These are phyloP conservation scores for Cantharis flavilabris DNA, from an alignment of 2,888 invertebrate genomes.

Conservation along the genomic window DNA sequence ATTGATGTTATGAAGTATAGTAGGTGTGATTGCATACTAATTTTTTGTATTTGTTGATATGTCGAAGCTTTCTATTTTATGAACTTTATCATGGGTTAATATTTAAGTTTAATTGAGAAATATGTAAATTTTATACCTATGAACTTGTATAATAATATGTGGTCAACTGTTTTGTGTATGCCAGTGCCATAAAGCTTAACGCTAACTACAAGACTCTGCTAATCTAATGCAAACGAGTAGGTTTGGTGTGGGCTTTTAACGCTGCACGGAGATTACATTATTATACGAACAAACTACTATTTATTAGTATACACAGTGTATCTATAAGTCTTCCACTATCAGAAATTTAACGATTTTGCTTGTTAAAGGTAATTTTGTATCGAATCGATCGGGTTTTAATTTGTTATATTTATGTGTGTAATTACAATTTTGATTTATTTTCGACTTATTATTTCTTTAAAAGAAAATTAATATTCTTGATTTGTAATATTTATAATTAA, in stretches of 20 bases:
- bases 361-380: neutral
- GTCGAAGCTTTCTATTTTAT: neutral
- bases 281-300: constrained; percentile 27
- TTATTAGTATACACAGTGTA: constrained; percentile 11
- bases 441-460: neutral
- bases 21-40: neutral
- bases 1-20: neutral
- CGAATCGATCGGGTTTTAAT: neutral
- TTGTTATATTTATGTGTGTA: neutral
- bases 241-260: constrained; percentile 27
- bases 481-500: neutral
- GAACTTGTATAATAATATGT: neutral
- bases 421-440: neutral
- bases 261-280: constrained; percentile 28
- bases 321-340: neutral
- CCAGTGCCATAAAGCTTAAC: constrained; percentile 15
- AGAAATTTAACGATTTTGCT: neutral
- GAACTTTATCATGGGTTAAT: neutral
- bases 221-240: constrained; percentile 31
- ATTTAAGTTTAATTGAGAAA: constrained; percentile 11
- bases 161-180: constrained; percentile 9
- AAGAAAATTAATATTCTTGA: neutral
- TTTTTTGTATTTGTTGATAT: neutral
- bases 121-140: constrained; percentile 18
- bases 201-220: constrained; percentile 12